phyloP scores from a whole-genome alignment of 2,888 invertebrate species.

The Danaus chrysippus region DNA sequence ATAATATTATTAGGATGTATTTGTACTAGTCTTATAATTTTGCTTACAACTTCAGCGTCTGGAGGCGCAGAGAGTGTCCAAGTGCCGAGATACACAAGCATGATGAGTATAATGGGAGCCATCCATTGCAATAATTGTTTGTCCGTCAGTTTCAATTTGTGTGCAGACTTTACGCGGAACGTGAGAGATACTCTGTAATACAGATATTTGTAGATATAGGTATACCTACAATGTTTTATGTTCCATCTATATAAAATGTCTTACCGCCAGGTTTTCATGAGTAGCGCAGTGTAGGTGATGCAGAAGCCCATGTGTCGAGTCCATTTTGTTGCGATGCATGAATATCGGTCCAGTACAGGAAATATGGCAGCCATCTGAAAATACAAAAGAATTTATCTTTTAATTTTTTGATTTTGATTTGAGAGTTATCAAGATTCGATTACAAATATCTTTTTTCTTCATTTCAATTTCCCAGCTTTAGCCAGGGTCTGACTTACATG shows the following conservation, averaged over 20 bases:
- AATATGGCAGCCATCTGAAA: slow-evolving; percentile 94
- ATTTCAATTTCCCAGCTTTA: too few species aligned
- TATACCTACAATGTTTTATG: background rate
- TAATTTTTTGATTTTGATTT: background rate
- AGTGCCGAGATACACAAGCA: slow-evolving; percentile 91
- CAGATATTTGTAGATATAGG: too few species aligned
- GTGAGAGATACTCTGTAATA: slow-evolving; percentile 89
- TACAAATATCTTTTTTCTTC: too few species aligned
- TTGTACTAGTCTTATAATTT: background rate
- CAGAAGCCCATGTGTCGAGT: slow-evolving; percentile 95
- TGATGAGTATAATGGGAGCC: slow-evolving; percentile 93
- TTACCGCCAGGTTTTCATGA: slow-evolving; percentile 97
- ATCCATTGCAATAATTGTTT: slow-evolving; percentile 95
- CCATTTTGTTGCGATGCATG: slow-evolving; percentile 95
- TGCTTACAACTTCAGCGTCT: slow-evolving; percentile 84
- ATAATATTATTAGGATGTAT: background rate
- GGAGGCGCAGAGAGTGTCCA: slow-evolving; percentile 95
- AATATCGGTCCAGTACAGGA: slow-evolving; percentile 89
- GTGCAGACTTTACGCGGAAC: slow-evolving; percentile 95
- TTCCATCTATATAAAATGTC: slow-evolving; percentile 14
- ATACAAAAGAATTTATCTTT: background rate
- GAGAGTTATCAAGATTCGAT: too few species aligned
- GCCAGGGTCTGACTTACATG: too few species aligned
- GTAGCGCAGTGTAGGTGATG: slow-evolving; percentile 93
- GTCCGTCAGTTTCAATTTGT: slow-evolving; percentile 94